Evolutionary conservation across 2,113 vertebrate species (phyloP).

Genomic region (Eleginops maclovinus): DNA sequence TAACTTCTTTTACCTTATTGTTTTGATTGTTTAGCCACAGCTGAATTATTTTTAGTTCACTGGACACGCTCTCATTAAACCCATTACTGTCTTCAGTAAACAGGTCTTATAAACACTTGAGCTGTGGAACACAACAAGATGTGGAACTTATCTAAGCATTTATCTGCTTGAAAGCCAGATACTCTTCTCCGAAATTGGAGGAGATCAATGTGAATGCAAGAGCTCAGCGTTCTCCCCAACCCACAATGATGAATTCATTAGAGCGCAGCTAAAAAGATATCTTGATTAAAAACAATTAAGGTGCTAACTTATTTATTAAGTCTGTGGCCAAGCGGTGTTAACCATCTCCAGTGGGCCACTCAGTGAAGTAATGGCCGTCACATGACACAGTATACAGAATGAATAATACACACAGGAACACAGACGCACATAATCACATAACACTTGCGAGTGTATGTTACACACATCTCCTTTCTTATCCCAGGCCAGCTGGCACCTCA

Average conservation of each 20-base stretch:
- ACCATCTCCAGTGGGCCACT: constrained; percentile 64
- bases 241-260: constrained; percentile 63
- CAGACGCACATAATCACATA: constrained; percentile 28
- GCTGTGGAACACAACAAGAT: neutral
- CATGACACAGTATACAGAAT: constrained; percentile 32
- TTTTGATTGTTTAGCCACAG: neutral
- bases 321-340: constrained; percentile 40
- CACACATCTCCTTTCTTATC: neutral
- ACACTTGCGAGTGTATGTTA: constrained; percentile 12
- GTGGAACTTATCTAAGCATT: neutral
- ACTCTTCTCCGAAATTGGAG: neutral
- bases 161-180: neutral
- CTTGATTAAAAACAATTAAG: constrained; percentile 74
- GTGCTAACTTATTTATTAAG: constrained; percentile 54
- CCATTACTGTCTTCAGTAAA: neutral
- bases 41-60: neutral
- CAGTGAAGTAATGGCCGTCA: constrained; percentile 58
- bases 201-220: constrained; percentile 5
- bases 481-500: constrained; percentile 37
- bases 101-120: too few species aligned
- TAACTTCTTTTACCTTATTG: neutral
- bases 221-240: constrained; percentile 34
- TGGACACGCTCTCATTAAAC: neutral
- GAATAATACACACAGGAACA: constrained; percentile 36
- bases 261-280: constrained; percentile 49